A percentile compares a stretch with the other conserved stretches of the same genome.
Conservation (phyloP, 2,797 vertebrate species). For the Gobio occitaniae region DNA sequence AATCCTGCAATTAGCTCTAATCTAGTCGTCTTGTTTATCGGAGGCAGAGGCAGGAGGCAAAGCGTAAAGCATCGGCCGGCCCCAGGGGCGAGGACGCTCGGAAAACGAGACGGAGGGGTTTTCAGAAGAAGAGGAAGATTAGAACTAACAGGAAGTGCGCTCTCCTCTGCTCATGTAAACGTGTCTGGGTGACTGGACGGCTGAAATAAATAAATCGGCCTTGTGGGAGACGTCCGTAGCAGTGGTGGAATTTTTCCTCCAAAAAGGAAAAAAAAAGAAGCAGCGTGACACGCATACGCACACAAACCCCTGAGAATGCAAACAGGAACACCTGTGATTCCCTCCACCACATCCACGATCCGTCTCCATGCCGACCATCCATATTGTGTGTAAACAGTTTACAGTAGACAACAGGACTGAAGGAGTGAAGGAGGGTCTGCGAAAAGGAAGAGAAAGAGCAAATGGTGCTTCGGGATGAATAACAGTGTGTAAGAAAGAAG, state of each 20-base stretch:
- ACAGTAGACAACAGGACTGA: conserved; percentile 59
- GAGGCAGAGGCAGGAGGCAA: conserved; percentile 28
- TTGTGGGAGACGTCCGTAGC: conserved; percentile 57
- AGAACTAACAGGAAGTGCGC: conserved; percentile 80
- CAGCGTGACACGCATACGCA: conserved; percentile 50
- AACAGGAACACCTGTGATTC: conserved; percentile 81
- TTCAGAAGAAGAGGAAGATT: conserved; percentile 53
- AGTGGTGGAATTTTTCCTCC: conserved; percentile 19
- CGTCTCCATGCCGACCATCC: conserved; percentile 64
- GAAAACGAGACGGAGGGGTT: conserved; percentile 8
- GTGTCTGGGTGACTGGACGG: conserved; percentile 68
- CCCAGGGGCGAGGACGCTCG: conserved; percentile 22
- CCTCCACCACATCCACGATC: conserved; percentile 46
- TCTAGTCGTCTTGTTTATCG: conserved; percentile 52
- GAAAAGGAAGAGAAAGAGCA: neutral
- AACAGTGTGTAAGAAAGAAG: neutral
- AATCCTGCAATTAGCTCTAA: conserved; percentile 26
- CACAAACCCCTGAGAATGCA: conserved; percentile 67
- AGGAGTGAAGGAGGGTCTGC: conserved; percentile 25
- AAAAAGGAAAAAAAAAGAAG: conserved; percentile 48
- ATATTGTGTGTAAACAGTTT: conserved; percentile 76
- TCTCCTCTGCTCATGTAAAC: conserved; percentile 76
- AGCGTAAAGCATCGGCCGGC: conserved; percentile 34
- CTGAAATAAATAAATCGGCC: conserved; percentile 77
- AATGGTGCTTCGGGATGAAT: conserved; percentile 42